Base-by-base conservation (phyloP, 1,140 invertebrate species). In the Pararge aegeria region DNA sequence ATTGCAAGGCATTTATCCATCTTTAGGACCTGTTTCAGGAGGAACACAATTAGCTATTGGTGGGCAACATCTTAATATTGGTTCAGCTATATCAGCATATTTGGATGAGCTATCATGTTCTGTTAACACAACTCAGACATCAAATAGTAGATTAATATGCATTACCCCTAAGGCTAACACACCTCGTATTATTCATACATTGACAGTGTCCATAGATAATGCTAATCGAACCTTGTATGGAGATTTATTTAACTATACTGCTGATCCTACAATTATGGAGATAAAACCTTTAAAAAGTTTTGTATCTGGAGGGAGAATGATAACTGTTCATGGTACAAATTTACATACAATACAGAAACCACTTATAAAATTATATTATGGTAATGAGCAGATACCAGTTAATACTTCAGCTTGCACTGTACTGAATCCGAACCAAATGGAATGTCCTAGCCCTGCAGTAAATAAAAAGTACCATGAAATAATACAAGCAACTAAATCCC, bases 61-160 rank as follows among this genome's bases (percentile, higher is more conserved):
- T 64, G 98, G 98, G 13, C 93, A 94, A 66, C 95, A 98, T 89
- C 89, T 99, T 44, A 98, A 99, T 80, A 97, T 99, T 78, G 98
- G 98, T 3, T 97, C 96, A 24, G 94, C 93, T 61, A 95, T 98
- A 56, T 93, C 93, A 2, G 97, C 98, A 0, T 96, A 93, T 81
- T 89, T 99, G 6, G 98, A 98, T 88, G 95, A 97, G 65, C 91
- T 97, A 50, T 93, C 95, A 3, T 99, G 98, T 89, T 90, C 93
- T 68, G 96, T 98, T 5, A 97, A 98, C 80, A 93, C 94, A 56
- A 96, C 95, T 0, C 95, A 97, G 83, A 96, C 96, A 6, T 97
- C 96, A n/a, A 97, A 96, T 64, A 95, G 94, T 18, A 93, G 96
- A 72, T 90, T 98, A 30, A 95, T 95, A 24, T 98, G 97, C 82